Base-by-base conservation (phyloP, 2,797 vertebrate genomes). In the Amblyopsis hoosieri region DNA sequence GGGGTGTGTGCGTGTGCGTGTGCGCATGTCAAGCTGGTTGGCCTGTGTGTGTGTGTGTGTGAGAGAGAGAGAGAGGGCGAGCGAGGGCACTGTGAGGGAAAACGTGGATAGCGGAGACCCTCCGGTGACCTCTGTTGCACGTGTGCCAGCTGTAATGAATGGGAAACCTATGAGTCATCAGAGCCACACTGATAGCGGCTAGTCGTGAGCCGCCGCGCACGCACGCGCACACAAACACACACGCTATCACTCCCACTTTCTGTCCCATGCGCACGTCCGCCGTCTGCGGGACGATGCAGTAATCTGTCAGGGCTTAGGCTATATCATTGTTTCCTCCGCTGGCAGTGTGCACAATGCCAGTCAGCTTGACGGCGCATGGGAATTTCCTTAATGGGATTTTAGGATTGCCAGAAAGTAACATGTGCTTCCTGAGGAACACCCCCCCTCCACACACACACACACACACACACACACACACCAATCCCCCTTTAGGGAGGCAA, bases 151-250 rank as follows among this genome's bases (percentile, higher is more conserved):
- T 84, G 7, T 91, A 90, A 91, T 92, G 90, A 92, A 90, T 91
- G 90, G 19, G 84, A 74, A 91, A 90, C 80, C 83, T 75, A 84
- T 92, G 91, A 93, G 78, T 92, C 91, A 92, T 91, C 88, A 87
- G 74, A 87, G 78, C 81, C 72, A 53, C 73, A 85, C 81, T 90
- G 89, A 87, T 87, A 78, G 85, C 80, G 79, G 84, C 78, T 84
- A 82, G 83, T 85, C 86, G 78, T 84, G 74, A 82, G 75, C 80
- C 77, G 67, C 83, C 59, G 57, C n/a, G 62, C 54, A 57, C 57
- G 10, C 78, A 15, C 62, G 49, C 46, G 33, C 45, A 64, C 66
- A 51, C 47, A 57, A 56, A 51, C 50, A 63, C 64, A 68, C 69
- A 66, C 58, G 64, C 60, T 47, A 64, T 74, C 71, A 67, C 56